Conservation (phyloP, 2,113 vertebrate species). For the Rhombomys opimus region DNA sequence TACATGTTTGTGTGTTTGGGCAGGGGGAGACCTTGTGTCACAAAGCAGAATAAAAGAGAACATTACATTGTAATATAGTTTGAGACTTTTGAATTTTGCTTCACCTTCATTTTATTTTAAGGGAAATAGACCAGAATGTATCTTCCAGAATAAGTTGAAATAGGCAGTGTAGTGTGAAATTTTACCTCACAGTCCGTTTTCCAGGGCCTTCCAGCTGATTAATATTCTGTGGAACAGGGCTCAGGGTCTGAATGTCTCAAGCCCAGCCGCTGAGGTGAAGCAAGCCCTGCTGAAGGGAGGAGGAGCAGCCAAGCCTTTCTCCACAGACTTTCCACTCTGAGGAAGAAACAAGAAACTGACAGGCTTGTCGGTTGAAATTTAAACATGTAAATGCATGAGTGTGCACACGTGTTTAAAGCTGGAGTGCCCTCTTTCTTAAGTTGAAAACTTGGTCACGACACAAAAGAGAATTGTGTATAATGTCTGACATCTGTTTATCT, state of each 20-base stretch:
- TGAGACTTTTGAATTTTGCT: not conserved
- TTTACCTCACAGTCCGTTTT: not conserved
- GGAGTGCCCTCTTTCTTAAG: not conserved
- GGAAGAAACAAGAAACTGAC: not conserved
- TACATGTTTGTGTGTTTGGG: not conserved
- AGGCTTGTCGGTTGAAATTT: not conserved
- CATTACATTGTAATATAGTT: not conserved
- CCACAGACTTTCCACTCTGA: not conserved
- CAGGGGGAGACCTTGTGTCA: not conserved
- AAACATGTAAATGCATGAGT: too few species aligned
- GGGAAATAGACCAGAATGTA: not conserved
- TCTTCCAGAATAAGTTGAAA: not conserved
- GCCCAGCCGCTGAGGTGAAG: not conserved
- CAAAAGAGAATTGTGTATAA: not conserved
- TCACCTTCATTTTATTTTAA: not conserved
- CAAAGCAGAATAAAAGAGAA: not conserved
- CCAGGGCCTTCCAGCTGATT: not conserved
- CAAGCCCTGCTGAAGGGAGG: not conserved
- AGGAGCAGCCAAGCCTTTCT: not conserved
- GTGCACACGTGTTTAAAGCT: not conserved
- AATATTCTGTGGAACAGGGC: not conserved
- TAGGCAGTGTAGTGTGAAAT: not conserved
- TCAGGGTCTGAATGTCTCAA: not conserved
- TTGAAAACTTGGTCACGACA: not conserved
- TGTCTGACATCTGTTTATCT: not conserved